These are phyloP conservation scores for Octodon degus DNA, from an alignment of 2,113 vertebrate genomes.

Conservation along the genomic window DNA sequence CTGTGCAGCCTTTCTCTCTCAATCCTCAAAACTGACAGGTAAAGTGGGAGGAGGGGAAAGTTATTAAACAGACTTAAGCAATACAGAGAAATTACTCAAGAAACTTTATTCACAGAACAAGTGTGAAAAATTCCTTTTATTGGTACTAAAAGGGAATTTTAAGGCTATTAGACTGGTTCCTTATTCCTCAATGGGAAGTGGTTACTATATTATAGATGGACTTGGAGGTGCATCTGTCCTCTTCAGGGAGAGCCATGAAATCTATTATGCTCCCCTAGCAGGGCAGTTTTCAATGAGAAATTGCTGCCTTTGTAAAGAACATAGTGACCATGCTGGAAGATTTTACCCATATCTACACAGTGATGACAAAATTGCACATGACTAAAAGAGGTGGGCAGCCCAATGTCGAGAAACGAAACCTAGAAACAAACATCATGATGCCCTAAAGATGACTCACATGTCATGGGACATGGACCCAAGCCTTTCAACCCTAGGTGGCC, in stretches of 20 bases:
- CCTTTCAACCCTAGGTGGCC: background rate
- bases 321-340: conserved; percentile 70
- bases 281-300: conserved; percentile 61
- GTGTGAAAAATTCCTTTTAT: conserved; percentile 59
- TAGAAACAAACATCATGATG: conserved; percentile 11
- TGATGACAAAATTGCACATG: conserved; percentile 61
- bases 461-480: background rate
- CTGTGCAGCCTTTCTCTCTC: background rate
- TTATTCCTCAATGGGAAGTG: conserved; percentile 57
- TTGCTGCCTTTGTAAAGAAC: conserved; percentile 66
- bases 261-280: conserved; percentile 61
- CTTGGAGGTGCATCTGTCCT: conserved; percentile 49
- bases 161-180: background rate
- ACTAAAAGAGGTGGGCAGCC: conserved; percentile 52
- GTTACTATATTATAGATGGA: conserved; percentile 17
- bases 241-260: conserved; percentile 65
- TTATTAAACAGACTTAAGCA: conserved; percentile 21
- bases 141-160: conserved; percentile 63
- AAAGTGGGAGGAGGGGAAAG: background rate
- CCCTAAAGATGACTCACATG: conserved; percentile 1
- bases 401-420: conserved; percentile 1
- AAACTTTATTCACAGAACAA: conserved; percentile 63
- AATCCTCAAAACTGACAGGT: background rate
- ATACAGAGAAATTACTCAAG: conserved; percentile 47
- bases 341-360: conserved; percentile 55